Percentiles rank a stretch among this genome's conserved stretches.
These are phyloP conservation scores for Chironomus tepperi DNA, from an alignment of 1,140 invertebrate species.

Conservation along the genomic window DNA sequence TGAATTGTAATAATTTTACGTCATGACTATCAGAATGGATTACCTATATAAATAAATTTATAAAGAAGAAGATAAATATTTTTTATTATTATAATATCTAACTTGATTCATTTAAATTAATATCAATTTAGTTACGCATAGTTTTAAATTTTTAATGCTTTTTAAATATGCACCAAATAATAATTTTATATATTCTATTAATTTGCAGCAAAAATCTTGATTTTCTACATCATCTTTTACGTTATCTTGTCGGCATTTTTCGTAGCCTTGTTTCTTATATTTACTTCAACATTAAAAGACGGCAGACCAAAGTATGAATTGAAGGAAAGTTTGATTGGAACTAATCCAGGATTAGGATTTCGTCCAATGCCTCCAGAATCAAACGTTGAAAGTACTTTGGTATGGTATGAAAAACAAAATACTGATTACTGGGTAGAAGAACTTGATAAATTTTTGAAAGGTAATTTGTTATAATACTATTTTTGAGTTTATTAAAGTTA, in stretches of 20 bases:
- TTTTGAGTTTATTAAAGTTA: too few relatives aligned
- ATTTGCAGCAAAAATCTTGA: constrained; percentile 40
- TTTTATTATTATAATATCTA: background rate
- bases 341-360: constrained; percentile 88
- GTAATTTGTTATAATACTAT: too few relatives aligned
- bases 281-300: constrained; percentile 51
- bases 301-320: constrained; percentile 62
- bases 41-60: too few relatives aligned
- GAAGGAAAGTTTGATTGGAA: constrained; percentile 69
- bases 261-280: constrained; percentile 49
- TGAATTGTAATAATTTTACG: background rate
- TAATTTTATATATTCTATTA: background rate
- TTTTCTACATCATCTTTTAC: constrained; percentile 77
- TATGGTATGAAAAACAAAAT: constrained; percentile 82
- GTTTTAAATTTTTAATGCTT: too few relatives aligned
- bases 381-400: constrained; percentile 87
- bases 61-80: background rate
- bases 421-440: constrained; percentile 68
- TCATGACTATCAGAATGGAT: background rate
- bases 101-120: too few relatives aligned
- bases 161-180: too few relatives aligned
- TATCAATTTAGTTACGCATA: too few relatives aligned
- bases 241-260: constrained; percentile 61
- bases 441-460: constrained; percentile 59
- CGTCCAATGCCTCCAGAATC: constrained; percentile 79